Base-by-base conservation (phyloP, 2,888 invertebrate species). In the Chrysopilus asiliformis region DNA sequence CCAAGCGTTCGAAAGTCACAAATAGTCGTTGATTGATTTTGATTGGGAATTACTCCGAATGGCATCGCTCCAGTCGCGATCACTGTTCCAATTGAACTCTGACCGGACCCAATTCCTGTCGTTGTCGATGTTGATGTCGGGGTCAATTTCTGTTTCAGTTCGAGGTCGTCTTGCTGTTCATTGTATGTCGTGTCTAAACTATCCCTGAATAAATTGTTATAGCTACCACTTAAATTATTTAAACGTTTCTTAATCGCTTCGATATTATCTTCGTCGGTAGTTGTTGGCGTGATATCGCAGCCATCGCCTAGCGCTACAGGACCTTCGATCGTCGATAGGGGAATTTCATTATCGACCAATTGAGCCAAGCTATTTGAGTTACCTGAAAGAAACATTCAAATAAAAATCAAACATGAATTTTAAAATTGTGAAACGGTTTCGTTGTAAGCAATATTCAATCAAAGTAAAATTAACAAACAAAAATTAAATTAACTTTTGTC, bases 351-450 rank as follows among this genome's bases (percentile, higher is more conserved):
- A 46, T 69, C 68, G 44, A 76, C 72, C 51, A 76, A 63, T 52
- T 75, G 74, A 38, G 73, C 73, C 56, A 75, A 67, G 56, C 75
- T 76, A 60, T 73, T 74, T 47, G 74, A 71, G 55, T 74, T 75
- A 62, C 72, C 76, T 76, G 67, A 22, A 20, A 38, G 18, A 32
- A 29, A 26, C 26, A 34, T 12, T 15, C 5, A 26, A 26, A 3
- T 26, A 13, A 5, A 26, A 26, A 13, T 26, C 12, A 14, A 26
- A 10, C 26, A 26, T 26, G 7, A 8, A 4, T 4, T 4, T 4
- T 7, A 4, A 13, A 4, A 12, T 6, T 12, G 7, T 12, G 4
- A 12, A 13, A 26, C 4, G n/a, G 26, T 26, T 22, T 22, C 24
- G 12, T 26, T 26, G 7, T 4, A 13, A 26, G 26, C 26, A 26